Evolutionary conservation across 1,140 invertebrate genomes (phyloP), one percentile per base, ranked within the genome.

Genomic region (Ctenoplectra terminalis): DNA sequence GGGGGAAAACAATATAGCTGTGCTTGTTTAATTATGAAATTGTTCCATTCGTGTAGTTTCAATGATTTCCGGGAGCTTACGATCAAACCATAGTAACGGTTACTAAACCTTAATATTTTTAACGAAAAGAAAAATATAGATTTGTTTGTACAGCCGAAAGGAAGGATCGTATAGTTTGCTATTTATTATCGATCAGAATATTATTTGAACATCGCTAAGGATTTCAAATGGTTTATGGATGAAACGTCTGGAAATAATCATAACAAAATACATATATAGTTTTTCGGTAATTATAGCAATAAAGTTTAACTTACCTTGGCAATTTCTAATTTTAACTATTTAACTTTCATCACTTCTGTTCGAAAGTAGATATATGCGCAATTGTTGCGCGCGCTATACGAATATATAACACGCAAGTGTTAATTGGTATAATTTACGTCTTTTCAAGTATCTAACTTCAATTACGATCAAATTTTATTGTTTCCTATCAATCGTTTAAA

Each of bases 311-410:
- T 48, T 71, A n/a, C 54, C 67, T 61, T 71, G n/a, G 31, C n/a
- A 15, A 2, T 6, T 40, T 52, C 46, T 79, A 79, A 72, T 79
- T 79, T 79, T 79, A 72, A 43, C 58, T n/a, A 40, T 40, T 40
- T 40, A 72, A 20, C 46, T 79, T 60, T 52, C n/a, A 8, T 31
- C 26, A 52, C 9, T 8, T 5, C 17, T 17, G 11, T 48, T 48
- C 9, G 20, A 23, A n/a, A 34, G 3, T n/a, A 17, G 0, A 9
- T 64, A 52, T 26, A 9, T 73, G 46, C 23, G 15, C 40, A 71
- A 48, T 58, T 61, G 13, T n/a, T 40, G 31, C 54, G 2, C 20
- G 13, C 26, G 29, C 20, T 37, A 37, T 61, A 56, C 9, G 26
- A 7, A 40, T 50, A 37, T 6, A 17, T 61, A 50, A n/a, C n/a